phyloP scores from a whole-genome alignment of 1,140 invertebrate genomes.

The Achroia grisella region DNA sequence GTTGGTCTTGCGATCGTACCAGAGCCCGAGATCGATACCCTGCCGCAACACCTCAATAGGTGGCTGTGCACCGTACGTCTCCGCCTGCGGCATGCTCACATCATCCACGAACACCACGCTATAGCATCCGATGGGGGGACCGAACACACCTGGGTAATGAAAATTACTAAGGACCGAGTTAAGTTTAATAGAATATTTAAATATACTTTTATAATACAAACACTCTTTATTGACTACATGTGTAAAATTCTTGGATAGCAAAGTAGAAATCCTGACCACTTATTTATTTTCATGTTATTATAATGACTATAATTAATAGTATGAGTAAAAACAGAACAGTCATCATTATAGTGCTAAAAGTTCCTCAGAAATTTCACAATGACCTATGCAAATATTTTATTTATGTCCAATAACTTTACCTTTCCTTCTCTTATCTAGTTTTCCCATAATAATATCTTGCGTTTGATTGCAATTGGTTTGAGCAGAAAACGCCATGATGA shows the following conservation, averaged over 20 bases:
- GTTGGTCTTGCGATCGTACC: conserved; percentile 94
- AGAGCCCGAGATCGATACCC: conserved; percentile 91
- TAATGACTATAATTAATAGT: too few species aligned
- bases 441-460: conserved; percentile 96
- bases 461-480: conserved; percentile 95
- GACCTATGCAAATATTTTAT: too few species aligned
- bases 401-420: conserved; percentile 51
- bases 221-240: too few species aligned
- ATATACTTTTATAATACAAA: too few species aligned
- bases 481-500: conserved; percentile 94
- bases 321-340: too few species aligned
- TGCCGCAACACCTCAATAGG: conserved; percentile 93
- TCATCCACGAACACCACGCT: conserved; percentile 96
- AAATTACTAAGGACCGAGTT: too few species aligned
- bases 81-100: conserved; percentile 92
- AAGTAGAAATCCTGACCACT: too few species aligned
- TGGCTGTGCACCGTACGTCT: conserved; percentile 92
- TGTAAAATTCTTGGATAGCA: too few species aligned
- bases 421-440: conserved; percentile 94
- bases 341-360: too few species aligned
- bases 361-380: too few species aligned
- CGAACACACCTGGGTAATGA: conserved; percentile 81
- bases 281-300: too few species aligned
- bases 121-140: conserved; percentile 91
- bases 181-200: too few species aligned